Base-by-base conservation (phyloP, 2,888 invertebrate genomes). In the Asteroscopus sphinx region DNA sequence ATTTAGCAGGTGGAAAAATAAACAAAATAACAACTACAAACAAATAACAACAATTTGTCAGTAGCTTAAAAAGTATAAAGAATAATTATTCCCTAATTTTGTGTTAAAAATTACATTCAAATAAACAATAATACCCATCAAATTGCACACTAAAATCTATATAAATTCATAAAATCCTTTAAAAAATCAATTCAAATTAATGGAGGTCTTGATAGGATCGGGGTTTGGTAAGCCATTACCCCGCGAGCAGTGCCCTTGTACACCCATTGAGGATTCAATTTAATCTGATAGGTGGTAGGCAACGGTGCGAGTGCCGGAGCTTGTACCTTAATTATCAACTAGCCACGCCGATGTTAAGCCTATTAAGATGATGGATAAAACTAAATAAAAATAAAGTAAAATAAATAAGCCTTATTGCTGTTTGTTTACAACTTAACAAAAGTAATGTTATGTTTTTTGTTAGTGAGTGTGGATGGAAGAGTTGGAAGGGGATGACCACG, bases 241-340 rank as follows among this genome's bases (percentile, higher is more conserved):
- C 36, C 42, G 49, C 32, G 46, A 59, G 11, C 1, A 17, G 30
- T 25, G 42, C 48, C 58, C 45, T 62, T 66, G 64, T 70, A 64
- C 57, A 58, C 52, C 57, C 67, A 67, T 69, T 72, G 58, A 40
- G 53, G 52, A 58, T 73, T 58, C 49, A 65, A 74, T 76, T 54
- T 66, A 69, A 76, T 68, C 68, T 61, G 57, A 65, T 71, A 40
- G 49, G 57, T 52, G 45, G 45, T 52, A 59, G 39, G 49, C 36
- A 71, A 42, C 53, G 46, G 56, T 47, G 55, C 60, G 71, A 55
- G 46, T 59, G 26, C 55, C 53, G 49, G 68, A 65, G 67, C 62
- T 64, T 63, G 49, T 58, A 58, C 66, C 57, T 63, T 74, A 72
- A 72, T 76, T 76, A 69, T 63, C 51, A 37, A 44, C 33, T 54